These are phyloP conservation scores for Nannobrachium achirus DNA, from an alignment of 2,113 vertebrate species.

Conservation along the genomic window DNA sequence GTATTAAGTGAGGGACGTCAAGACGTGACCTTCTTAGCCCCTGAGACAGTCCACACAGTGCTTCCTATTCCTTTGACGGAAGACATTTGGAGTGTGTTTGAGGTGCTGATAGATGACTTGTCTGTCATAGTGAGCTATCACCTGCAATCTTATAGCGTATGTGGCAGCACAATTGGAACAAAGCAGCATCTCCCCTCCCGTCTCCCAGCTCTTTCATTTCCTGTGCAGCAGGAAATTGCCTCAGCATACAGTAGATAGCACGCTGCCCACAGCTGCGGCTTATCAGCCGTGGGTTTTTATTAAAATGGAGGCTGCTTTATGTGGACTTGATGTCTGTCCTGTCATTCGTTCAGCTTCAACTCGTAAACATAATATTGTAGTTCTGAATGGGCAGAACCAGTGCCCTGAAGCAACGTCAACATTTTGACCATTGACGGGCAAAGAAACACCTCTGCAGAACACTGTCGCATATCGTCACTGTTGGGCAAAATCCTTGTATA, in stretches of 20 bases:
- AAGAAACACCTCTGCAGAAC: too few relatives aligned
- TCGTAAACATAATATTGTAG: neutral
- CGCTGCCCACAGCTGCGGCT: constrained; percentile 51
- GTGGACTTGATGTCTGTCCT: constrained; percentile 16
- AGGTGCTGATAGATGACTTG: neutral
- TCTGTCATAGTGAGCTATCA: constrained; percentile 56
- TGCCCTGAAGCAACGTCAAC: neutral
- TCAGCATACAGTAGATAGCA: constrained; percentile 71
- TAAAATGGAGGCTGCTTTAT: constrained; percentile 35
- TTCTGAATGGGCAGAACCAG: neutral
- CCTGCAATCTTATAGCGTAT: constrained; percentile 71
- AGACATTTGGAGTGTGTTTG: constrained; percentile 51
- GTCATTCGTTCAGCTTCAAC: constrained; percentile 29
- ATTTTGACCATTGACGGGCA: too few relatives aligned
- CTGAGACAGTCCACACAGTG: neutral
- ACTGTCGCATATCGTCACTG: too few relatives aligned
- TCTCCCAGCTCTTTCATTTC: constrained; percentile 91
- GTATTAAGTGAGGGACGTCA: constrained; percentile 41
- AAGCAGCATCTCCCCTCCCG: constrained; percentile 45
- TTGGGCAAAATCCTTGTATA: too few relatives aligned
- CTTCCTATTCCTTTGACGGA: constrained; percentile 20
- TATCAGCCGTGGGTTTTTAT: constrained; percentile 64
- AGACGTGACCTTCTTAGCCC: neutral
- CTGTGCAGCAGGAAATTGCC: constrained; percentile 91
- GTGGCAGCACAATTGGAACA: constrained; percentile 54